Evolutionary conservation across 2,888 invertebrate genomes (phyloP).

Genomic region (Mayetiola destructor): DNA sequence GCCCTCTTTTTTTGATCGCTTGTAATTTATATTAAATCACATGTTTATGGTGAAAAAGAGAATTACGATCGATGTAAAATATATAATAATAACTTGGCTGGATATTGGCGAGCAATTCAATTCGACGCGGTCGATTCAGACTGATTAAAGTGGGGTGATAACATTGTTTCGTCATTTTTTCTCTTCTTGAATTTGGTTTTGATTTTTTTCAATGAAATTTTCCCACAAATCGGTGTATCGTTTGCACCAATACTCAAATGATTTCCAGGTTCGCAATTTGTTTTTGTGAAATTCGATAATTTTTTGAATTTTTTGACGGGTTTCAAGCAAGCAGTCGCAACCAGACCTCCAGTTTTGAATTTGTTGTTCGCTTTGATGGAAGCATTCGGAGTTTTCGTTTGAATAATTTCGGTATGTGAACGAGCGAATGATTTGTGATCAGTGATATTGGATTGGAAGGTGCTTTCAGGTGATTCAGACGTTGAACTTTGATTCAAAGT

Average conservation of each 20-base stretch:
- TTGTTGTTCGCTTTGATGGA: constrained; percentile 29
- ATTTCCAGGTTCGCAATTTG: neutral
- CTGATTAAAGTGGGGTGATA: no score
- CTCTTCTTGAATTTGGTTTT: constrained; percentile 7
- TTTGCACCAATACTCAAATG: neutral
- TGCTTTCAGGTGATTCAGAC: constrained; percentile 6
- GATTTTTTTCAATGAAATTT: constrained; percentile 2
- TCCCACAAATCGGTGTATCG: constrained; percentile 2
- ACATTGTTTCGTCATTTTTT: neutral
- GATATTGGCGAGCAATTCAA: no score
- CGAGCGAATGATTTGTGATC: neutral
- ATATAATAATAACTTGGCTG: no score
- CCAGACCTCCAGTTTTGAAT: constrained; percentile 45
- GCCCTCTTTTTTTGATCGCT: no score
- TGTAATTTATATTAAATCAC: no score
- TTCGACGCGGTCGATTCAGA: no score
- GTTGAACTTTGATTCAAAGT: neutral
- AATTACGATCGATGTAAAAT: no score
- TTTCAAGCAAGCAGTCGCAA: constrained; percentile 38
- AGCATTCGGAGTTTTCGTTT: constrained; percentile 20
- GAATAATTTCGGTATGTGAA: neutral
- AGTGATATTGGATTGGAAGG: neutral
- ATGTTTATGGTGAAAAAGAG: no score
- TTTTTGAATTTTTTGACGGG: constrained; percentile 8
- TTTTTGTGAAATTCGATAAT: constrained; percentile 2